Percentiles rank a stretch among this genome's conserved stretches.
phyloP scores from a whole-genome alignment of 2,888 invertebrate species.

The Orthosia gracilis region DNA sequence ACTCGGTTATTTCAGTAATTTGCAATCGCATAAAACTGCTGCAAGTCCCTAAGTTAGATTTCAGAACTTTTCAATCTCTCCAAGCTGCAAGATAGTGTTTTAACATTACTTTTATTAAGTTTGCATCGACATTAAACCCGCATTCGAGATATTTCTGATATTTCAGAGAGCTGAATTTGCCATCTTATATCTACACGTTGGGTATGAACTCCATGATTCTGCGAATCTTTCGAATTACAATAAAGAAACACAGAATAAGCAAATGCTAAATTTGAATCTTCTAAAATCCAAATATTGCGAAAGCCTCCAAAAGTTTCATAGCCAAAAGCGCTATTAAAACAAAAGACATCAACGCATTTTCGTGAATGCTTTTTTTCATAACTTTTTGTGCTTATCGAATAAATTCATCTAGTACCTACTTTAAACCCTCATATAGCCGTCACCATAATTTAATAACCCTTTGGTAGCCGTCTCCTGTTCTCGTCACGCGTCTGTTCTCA shows the following conservation, averaged over 20 bases:
- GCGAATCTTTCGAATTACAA: not conserved
- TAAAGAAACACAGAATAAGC: not conserved
- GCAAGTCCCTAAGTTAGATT: not conserved
- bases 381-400: not conserved
- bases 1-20: not conserved
- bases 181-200: not conserved
- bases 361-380: not conserved
- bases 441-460: conserved; percentile 15
- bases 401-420: not conserved
- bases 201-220: not conserved
- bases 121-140: no score
- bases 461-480: conserved; percentile 17
- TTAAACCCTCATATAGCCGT: conserved; percentile 1
- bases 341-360: conserved; percentile 75
- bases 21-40: no score
- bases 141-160: not conserved
- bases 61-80: not conserved
- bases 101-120: no score
- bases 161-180: not conserved
- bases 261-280: not conserved
- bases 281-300: conserved; percentile 1
- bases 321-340: conserved; percentile 44
- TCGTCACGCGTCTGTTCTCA: conserved; percentile 23
- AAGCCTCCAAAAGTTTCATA: conserved; percentile 20
- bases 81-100: no score